Evolutionary conservation across 2,113 vertebrate species (phyloP).

Genomic region (Tupaia tana): DNA sequence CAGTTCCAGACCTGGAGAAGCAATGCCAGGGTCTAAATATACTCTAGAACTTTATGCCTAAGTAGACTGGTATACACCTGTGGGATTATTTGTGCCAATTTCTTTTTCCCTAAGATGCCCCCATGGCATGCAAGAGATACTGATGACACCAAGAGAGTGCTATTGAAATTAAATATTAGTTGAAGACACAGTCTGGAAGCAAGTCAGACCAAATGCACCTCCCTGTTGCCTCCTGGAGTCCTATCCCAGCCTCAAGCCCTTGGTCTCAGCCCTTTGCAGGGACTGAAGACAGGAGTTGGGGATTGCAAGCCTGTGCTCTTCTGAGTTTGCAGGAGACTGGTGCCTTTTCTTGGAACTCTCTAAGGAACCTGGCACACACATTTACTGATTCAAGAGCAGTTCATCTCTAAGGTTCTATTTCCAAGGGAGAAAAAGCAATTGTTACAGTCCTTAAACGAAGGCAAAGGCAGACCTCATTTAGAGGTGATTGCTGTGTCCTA

Average conservation of each 20-base stretch:
- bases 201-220: neutral
- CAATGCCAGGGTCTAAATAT: neutral
- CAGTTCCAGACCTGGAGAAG: neutral
- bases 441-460: neutral
- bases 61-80: neutral
- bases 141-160: too few relatives aligned
- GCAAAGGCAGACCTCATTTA: constrained; percentile 65
- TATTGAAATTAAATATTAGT: neutral
- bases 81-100: neutral
- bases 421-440: constrained; percentile 50
- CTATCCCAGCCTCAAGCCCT: neutral
- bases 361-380: neutral
- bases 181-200: neutral
- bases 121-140: neutral
- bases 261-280: neutral
- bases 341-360: constrained; percentile 49
- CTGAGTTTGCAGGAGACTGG: constrained; percentile 55
- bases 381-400: constrained; percentile 75
- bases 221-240: neutral
- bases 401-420: constrained; percentile 68
- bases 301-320: constrained; percentile 55
- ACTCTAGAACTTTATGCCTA: neutral
- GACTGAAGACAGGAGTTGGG: neutral
- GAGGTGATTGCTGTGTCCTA: constrained; percentile 22
- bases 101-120: neutral